These are phyloP conservation scores for Eulimnadia texana DNA, from an alignment of 1,140 invertebrate species.

Conservation along the genomic window DNA sequence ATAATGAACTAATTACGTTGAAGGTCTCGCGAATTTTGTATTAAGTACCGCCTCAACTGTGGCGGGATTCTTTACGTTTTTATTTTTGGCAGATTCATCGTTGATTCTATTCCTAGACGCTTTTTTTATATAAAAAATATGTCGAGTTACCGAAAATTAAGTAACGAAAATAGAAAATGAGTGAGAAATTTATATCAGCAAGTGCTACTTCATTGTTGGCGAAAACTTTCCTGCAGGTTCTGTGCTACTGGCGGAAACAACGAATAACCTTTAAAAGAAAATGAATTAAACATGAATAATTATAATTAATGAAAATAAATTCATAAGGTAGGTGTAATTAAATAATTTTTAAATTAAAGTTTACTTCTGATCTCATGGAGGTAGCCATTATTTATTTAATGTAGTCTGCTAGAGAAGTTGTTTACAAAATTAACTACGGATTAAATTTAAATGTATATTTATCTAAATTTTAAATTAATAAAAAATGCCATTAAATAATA, in stretches of 20 bases:
- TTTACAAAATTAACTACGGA: not conserved
- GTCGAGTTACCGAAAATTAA: not conserved
- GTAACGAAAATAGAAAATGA: not conserved
- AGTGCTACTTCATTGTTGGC: constrained; percentile 41
- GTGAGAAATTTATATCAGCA: constrained; percentile 26
- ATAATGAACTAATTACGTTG: too few relatives aligned
- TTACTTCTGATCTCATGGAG: constrained; percentile 6
- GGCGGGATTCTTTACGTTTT: constrained; percentile 34
- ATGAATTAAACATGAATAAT: not conserved
- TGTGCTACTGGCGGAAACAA: constrained; percentile 46
- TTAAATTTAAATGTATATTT: too few relatives aligned
- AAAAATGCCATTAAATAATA: too few relatives aligned
- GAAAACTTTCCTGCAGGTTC: constrained; percentile 43
- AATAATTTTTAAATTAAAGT: not conserved
- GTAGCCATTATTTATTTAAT: constrained; percentile 6
- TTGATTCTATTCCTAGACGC: constrained; percentile 43
- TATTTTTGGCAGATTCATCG: constrained; percentile 46
- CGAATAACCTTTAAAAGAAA: constrained; percentile 36
- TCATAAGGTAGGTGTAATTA: not conserved
- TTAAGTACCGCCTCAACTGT: constrained; percentile 38
- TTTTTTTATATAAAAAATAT: constrained; percentile 20
- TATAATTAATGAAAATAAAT: not conserved
- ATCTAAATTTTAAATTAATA: too few relatives aligned
- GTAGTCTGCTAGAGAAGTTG: too few relatives aligned
- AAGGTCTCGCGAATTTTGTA: too few relatives aligned